A percentile compares a stretch with the other conserved stretches of the same genome.
Conservation (phyloP, 2,113 vertebrate genomes). For the Coryphaenoides rupestris region DNA sequence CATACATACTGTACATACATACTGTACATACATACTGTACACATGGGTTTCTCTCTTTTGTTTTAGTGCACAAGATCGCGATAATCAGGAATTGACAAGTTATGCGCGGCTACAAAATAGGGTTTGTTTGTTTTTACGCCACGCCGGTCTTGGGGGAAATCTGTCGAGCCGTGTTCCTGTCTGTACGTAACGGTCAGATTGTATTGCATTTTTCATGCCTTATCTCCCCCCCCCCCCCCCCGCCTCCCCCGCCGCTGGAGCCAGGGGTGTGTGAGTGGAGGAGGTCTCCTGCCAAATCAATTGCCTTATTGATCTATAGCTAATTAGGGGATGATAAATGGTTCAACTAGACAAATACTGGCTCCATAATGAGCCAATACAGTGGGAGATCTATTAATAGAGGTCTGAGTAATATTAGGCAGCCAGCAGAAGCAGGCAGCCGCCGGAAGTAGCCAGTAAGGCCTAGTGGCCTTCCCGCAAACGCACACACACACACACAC, state of each 20-base stretch:
- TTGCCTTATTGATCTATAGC: conserved; percentile 76
- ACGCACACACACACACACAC: too few species aligned
- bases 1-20: too few species aligned
- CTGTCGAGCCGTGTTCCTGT: conserved; percentile 59
- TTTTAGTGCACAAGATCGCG: neutral
- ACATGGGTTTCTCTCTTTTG: neutral
- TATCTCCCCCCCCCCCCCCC: conserved; percentile 66
- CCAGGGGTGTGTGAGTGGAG: too few species aligned
- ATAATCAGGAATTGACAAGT: conserved; percentile 26
- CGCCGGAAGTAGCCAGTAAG: too few species aligned
- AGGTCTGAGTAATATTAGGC: conserved; percentile 48
- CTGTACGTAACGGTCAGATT: conserved; percentile 55
- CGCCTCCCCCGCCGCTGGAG: too few species aligned
- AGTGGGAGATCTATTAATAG: conserved; percentile 65
- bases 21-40: neutral
- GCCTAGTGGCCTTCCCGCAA: neutral
- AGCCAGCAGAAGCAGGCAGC: too few species aligned
- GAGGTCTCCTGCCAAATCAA: conserved; percentile 71
- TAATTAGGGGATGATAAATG: conserved; percentile 79
- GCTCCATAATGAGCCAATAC: conserved; percentile 69
- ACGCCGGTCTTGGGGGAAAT: conserved; percentile 55
- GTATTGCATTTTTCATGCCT: conserved; percentile 62
- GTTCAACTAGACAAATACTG: conserved; percentile 71
- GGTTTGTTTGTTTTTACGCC: too few species aligned
- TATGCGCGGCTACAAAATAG: conserved; percentile 26